Evolutionary conservation across 2,113 vertebrate species (phyloP), one percentile per base, ranked within the genome.

Genomic region (Burhinus oedicnemus): DNA sequence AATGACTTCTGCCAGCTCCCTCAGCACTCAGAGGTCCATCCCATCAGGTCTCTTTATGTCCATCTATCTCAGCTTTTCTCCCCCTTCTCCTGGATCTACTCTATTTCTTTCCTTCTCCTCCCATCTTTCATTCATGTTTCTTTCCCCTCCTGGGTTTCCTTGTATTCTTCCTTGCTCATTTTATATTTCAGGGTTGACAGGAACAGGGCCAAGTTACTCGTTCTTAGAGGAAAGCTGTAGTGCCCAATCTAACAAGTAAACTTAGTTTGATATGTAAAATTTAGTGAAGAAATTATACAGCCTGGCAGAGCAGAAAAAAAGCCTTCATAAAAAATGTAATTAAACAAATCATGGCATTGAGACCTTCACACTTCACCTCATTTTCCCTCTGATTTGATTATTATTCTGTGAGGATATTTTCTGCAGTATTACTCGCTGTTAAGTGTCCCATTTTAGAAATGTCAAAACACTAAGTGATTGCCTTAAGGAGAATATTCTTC

Each of bases 391-490:
- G 7, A 77, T 94, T 81, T 89, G 27, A 75, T 92, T 92, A 94
- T 86, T 93, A 62, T 89, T 87, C 89, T 77, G 60, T 86, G 51
- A 96, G 38, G 58, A 51, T 92, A 70, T 92, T 94, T 96, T 92
- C 76, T 83, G 25, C 7, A 1, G 6, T 89, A 92, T 78, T 95
- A 78, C 76, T 89, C 3, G 25, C 87, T 84, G 42, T 84, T 95
- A 95, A 93, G 51, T 78, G 72, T 94, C 91, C 93, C 26, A 55
- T 87, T 97, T 96, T 89, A 78, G 69, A 95, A 95, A 96, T 96
- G 95, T 94, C 87, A 93, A 74, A 97, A 91, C 69, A 60, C 51
- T 96, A 95, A 96, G 69, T 94, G 83, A 89, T 84, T 96, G 91
- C 93, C 87, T 51, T 60, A 94, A 93, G 77, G 64, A 89, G 87